Base-by-base conservation (phyloP, 2,888 invertebrate genomes). In the Agrochola macilenta region DNA sequence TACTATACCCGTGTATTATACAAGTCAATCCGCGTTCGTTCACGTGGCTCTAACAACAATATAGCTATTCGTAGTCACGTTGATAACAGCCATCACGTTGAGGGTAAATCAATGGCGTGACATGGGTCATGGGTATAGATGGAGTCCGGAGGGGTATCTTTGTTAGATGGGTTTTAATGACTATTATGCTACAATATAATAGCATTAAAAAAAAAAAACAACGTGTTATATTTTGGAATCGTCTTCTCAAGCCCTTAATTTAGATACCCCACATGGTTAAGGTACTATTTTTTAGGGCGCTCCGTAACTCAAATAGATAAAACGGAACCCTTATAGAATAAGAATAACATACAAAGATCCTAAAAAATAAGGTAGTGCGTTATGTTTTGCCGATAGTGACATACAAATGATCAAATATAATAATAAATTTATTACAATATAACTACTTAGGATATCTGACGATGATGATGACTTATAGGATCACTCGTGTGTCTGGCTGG, bases 51-150 rank as follows among this genome's bases (percentile, higher is more conserved):
- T 52, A 52, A 46, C 71, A 49, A 23, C 58, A 17, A 20, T 23
- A 46, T 7, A n/a, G 35, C n/a, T 46, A 20, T 35, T 57, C 5
- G 0, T 11, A 46, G 66, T 65, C 65, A 73, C 73, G 65, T 58
- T 57, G 65, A 14, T n/a, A 52, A 17, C 7, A 12, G n/a, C 9
- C 23, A 72, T 82, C 71, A 76, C 77, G 68, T 64, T 58, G 66
- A n/a, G 23, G 26, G 11, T 17, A 35, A 54, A n/a, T 39, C 43
- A 39, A 39, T 43, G 20, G 14, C 54, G 68, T 66, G 43, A 57
- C 61, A 9, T 54, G 39, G 39, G 52, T 57, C n/a, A 61, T 39
- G 14, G n/a, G 17, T 52, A 30, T 17, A 52, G 9, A 52, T 66
- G 30, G 23, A 52, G 5, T 14, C 46, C 46, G 20, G 7, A 23